These are phyloP conservation scores for Trididemnum clinides DNA, from an alignment of 23 tunicate genomes.

Conservation along the genomic window DNA sequence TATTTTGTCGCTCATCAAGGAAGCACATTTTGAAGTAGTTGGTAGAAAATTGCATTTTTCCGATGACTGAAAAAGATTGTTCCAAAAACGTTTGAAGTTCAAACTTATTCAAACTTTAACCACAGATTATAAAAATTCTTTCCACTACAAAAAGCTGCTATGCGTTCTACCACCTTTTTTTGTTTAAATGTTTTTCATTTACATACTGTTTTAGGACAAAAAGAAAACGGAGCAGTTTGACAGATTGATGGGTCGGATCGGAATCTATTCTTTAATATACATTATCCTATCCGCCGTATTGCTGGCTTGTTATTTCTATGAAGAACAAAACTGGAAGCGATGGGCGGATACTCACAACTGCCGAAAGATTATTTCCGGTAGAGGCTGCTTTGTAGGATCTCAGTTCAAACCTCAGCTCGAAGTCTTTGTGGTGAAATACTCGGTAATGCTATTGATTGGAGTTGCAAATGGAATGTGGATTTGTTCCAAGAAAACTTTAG, in stretches of 20 bases:
- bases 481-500: slow-evolving; percentile 79
- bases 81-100: too few relatives aligned
- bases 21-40: too few relatives aligned
- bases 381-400: neutral
- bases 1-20: too few relatives aligned
- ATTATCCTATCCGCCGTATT: slow-evolving; percentile 80
- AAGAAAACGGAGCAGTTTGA: slow-evolving; percentile 69
- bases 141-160: too few relatives aligned
- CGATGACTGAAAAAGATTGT: too few relatives aligned
- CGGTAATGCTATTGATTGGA: slow-evolving; percentile 79
- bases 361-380: neutral
- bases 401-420: slow-evolving; percentile 40
- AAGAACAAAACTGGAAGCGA: slow-evolving; percentile 51
- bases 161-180: too few relatives aligned
- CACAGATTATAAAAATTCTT: too few relatives aligned
- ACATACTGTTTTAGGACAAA: slow-evolving; percentile 52
- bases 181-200: too few relatives aligned
- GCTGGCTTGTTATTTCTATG: slow-evolving; percentile 93
- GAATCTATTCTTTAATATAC: slow-evolving; percentile 79
- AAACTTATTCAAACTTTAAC: too few relatives aligned
- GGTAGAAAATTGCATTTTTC: too few relatives aligned
- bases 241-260: slow-evolving; percentile 78
- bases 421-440: slow-evolving; percentile 64
- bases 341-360: slow-evolving; percentile 89
- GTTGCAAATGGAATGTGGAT: slow-evolving; percentile 91